Evolutionary conservation across 2,113 vertebrate genomes (phyloP), one percentile per base, ranked within the genome.

Genomic region (Heterocephalus glaber): DNA sequence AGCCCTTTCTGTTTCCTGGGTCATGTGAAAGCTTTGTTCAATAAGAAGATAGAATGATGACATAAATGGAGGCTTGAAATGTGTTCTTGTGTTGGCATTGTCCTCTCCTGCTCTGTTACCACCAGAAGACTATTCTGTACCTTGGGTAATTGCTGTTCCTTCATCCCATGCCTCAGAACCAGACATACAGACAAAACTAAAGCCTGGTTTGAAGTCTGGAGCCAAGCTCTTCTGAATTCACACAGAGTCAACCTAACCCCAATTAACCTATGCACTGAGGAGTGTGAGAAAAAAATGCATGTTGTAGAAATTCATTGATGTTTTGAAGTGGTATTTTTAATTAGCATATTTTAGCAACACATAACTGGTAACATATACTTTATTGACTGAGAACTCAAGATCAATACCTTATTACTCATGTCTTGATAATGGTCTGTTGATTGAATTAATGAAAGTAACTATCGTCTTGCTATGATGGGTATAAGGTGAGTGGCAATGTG

Each of bases 31-130:
- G 3, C 35, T 60, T 60, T 72, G 17, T 35, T 5, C 35, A 28
- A 28, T 1, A 65, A 13, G 10, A 49, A 1, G 13, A 26, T 14
- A 79, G 33, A 4, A 60, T 49, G 44, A 14, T 28, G 28, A 70
- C 4, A n/a, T 0, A 41, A n/a, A 14, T 2, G 19, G 16, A 38
- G 7, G 9, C 16, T 49, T n/a, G 19, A 35, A n/a, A 33, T 35
- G 16, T 28, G 3, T 7, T 66, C 47, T 5, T 38, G 44, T 10
- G 49, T 5, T 61, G 44, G 2, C 3, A 20, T 89, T 26, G 17
- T 35, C 8, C 13, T 26, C 13, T 74, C 20, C 0, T 28, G 10
- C 0, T n/a, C 44, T 80, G 35, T 35, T 16, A 38, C 80, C 16
- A 38, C 30, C 7, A 1, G 1, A 3, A 72, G 13, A 17, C 7